Percentiles rank a stretch among this genome's conserved stretches.
These are phyloP conservation scores for Antitype chi DNA, from an alignment of 2,888 invertebrate species.

Conservation along the genomic window DNA sequence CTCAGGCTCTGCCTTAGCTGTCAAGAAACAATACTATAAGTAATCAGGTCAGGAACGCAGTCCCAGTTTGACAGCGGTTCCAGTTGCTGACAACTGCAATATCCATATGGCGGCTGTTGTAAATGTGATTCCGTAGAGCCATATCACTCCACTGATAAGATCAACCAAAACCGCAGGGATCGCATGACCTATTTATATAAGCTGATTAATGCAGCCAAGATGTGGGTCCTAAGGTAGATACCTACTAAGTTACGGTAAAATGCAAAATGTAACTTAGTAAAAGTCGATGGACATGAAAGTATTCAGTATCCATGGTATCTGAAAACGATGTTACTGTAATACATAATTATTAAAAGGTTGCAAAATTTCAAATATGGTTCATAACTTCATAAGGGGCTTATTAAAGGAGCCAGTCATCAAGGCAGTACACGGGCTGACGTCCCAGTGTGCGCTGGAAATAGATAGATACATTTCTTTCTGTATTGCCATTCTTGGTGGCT, in stretches of 20 bases:
- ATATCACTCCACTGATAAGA: slow-evolving; percentile 25
- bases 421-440: no score
- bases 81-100: background rate
- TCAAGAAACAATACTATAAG: background rate
- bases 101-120: background rate
- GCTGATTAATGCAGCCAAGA: slow-evolving; percentile 20
- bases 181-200: slow-evolving; percentile 25
- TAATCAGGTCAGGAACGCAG: background rate
- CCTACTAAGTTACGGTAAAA: background rate
- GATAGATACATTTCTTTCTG: background rate
- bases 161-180: slow-evolving; percentile 38
- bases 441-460: no score
- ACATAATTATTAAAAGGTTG: background rate
- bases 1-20: background rate
- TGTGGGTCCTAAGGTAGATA: slow-evolving; percentile 20
- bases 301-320: background rate
- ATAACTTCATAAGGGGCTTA: no score
- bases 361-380: background rate
- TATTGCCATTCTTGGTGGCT: background rate
- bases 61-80: background rate
- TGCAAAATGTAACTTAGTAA: slow-evolving; percentile 9
- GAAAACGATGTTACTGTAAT: background rate
- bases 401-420: no score
- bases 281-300: background rate
- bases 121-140: slow-evolving; percentile 23